phyloP scores from a whole-genome alignment of 2,113 vertebrate genomes.

The Oncorhynchus clarkii region DNA sequence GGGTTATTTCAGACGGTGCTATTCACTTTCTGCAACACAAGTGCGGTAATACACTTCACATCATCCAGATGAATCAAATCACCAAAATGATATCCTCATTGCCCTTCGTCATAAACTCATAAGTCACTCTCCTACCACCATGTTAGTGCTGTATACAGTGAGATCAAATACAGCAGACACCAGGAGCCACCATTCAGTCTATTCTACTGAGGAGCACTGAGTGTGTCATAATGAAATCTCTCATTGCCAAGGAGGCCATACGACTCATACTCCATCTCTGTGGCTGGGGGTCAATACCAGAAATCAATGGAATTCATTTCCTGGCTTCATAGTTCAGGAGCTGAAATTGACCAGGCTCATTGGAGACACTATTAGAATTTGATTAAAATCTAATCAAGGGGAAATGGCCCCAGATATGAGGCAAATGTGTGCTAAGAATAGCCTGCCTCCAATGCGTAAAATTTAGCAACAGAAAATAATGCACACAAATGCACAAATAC shows the following conservation, averaged over 20 bases:
- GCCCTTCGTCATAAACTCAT: not conserved
- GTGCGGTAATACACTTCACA: no score
- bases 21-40: not conserved
- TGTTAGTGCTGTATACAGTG: not conserved
- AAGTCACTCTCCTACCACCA: not conserved
- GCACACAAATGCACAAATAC: no score
- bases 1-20: not conserved
- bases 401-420: not conserved
- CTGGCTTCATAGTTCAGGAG: constrained; percentile 29
- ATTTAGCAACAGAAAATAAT: no score
- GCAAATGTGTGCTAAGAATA: not conserved
- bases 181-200: not conserved
- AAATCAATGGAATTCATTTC: constrained; percentile 57
- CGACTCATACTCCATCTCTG: constrained; percentile 20
- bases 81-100: not conserved
- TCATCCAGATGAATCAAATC: not conserved
- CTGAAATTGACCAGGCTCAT: constrained; percentile 22
- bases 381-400: not conserved
- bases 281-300: constrained; percentile 30
- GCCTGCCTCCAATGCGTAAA: no score
- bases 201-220: not conserved
- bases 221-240: constrained; percentile 36
- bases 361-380: not conserved
- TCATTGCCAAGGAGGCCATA: constrained; percentile 26
- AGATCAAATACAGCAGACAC: not conserved